Evolutionary conservation across 2,888 invertebrate species (phyloP).

Genomic region (Dugesia japonica): DNA sequence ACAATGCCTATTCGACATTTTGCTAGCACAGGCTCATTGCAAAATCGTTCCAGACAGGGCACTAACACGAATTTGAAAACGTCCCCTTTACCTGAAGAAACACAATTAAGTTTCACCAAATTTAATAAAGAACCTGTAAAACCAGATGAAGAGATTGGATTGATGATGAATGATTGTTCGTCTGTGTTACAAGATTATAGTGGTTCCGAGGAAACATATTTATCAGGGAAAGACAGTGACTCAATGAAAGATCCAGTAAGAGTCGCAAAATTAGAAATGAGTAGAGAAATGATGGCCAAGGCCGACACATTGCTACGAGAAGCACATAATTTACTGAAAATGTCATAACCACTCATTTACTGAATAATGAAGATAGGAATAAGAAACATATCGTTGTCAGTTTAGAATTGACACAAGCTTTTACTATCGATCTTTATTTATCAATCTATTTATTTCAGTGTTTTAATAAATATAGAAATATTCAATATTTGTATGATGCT

Average conservation of each 20-base stretch:
- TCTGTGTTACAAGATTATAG: background rate
- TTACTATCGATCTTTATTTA: no score
- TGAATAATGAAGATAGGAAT: no score
- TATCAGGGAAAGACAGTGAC: constrained; percentile 10
- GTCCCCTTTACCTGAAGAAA: background rate
- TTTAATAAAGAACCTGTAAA: background rate
- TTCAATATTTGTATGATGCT: no score
- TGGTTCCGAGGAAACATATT: background rate
- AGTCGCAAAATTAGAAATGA: constrained; percentile 6
- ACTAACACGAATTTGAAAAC: background rate
- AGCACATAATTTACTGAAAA: constrained; percentile 3
- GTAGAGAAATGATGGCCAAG: constrained; percentile 14
- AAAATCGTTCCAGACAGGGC: background rate
- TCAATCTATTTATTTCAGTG: no score
- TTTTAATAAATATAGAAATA: no score
- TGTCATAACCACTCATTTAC: no score
- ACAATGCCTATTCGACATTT: constrained; percentile 3
- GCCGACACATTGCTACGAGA: background rate
- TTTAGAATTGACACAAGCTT: no score
- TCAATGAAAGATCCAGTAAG: background rate
- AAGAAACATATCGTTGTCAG: no score
- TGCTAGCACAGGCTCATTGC: background rate
- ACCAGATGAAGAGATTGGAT: background rate
- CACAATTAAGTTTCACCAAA: background rate
- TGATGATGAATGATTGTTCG: background rate